Evolutionary conservation across 2,113 vertebrate species (phyloP).

Genomic region (Sus scrofa): T2T-Sscrofa CM000816.6:101927001-101927500

Average conservation of each 20-base stretch:
- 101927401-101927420: not conserved
- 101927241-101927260: not conserved
- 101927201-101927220: not conserved
- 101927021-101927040: not conserved
- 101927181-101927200: not conserved
- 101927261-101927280: not conserved
- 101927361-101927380: not conserved
- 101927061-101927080: not conserved
- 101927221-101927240: not conserved
- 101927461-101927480: not conserved
- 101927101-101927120: not conserved
- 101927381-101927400: not conserved
- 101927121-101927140: not conserved
- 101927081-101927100: not conserved
- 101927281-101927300: not conserved
- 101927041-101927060: not conserved
- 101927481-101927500: conserved; percentile 42
- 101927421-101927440: not conserved
- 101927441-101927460: conserved; percentile 18
- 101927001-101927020: not conserved
- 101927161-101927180: not conserved
- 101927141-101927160: not conserved
- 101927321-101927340: not conserved
- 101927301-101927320: not conserved
- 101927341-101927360: not conserved